These are phyloP conservation scores for Byasa hedistus DNA, from an alignment of 2,888 invertebrate genomes.

Conservation along the genomic window DNA sequence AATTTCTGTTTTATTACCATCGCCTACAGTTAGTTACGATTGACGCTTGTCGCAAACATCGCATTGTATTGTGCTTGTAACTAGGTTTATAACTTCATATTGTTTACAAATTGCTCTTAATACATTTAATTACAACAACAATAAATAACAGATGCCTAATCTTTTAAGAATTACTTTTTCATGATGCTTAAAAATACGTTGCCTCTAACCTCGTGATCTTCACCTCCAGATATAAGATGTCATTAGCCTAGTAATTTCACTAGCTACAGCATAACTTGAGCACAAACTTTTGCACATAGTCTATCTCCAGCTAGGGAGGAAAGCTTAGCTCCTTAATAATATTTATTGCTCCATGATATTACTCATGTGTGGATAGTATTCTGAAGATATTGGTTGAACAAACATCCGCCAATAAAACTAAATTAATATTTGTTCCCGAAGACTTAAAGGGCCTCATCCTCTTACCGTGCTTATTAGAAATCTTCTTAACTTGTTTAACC, in stretches of 20 bases:
- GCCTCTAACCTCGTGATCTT: no score
- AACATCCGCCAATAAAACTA: slow-evolving; percentile 1
- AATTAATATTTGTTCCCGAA: slow-evolving; percentile 19
- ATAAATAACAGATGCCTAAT: slow-evolving; percentile 6
- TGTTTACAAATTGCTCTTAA: slow-evolving; percentile 47
- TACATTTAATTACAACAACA: slow-evolving; percentile 33
- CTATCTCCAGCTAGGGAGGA: background rate
- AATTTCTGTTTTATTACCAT: slow-evolving; percentile 65
- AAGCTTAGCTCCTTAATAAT: background rate
- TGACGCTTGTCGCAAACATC: slow-evolving; percentile 46
- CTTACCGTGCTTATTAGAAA: background rate
- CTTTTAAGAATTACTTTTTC: no score
- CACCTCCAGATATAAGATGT: no score
- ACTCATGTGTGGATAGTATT: background rate
- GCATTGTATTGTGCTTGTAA: slow-evolving; percentile 35
- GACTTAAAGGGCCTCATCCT: background rate
- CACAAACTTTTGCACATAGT: no score
- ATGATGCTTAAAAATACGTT: no score
- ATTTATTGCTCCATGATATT: background rate
- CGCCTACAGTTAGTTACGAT: slow-evolving; percentile 48
- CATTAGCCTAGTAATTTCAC: no score
- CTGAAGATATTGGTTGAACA: background rate
- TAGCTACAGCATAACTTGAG: no score
- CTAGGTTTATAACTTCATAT: slow-evolving; percentile 61
- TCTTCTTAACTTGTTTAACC: background rate